Evolutionary conservation across 2,888 invertebrate genomes (phyloP).

Genomic region (Nephrocerus scutellatus): DNA sequence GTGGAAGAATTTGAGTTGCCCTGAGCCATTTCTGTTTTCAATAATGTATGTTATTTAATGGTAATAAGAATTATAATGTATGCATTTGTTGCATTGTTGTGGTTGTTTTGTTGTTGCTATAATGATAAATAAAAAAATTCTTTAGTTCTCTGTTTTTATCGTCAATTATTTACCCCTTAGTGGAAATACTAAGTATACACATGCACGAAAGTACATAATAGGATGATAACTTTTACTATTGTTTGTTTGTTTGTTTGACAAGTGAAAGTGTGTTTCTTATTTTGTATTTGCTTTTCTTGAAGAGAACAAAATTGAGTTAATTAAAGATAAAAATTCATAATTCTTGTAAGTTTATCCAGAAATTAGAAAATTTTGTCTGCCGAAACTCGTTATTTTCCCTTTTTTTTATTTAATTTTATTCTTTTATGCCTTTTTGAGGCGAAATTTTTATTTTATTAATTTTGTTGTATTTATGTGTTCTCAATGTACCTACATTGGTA

Average conservation of each 20-base stretch:
- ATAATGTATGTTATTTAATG: no score
- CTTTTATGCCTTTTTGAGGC: constrained; percentile 6
- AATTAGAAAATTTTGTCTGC: constrained; percentile 23
- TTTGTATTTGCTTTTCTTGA: background rate
- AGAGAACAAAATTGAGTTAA: constrained; percentile 9
- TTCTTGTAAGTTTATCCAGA: constrained; percentile 15
- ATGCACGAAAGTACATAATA: no score
- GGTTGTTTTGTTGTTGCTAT: constrained; percentile 6
- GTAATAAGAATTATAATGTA: no score
- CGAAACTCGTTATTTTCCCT: constrained; percentile 20
- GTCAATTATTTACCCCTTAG: no score
- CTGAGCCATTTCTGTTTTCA: constrained; percentile 49
- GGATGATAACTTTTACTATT: no score
- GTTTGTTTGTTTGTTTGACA: constrained; percentile 18
- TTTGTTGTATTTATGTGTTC: no score
- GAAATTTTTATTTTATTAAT: constrained; percentile 9
- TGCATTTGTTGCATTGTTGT: no score
- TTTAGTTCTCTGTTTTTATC: no score
- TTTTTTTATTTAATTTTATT: constrained; percentile 1
- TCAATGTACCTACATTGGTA: no score
- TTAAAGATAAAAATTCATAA: constrained; percentile 8
- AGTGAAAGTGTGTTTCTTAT: constrained; percentile 6
- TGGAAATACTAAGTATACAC: no score
- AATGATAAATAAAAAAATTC: no score
- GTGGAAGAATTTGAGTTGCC: constrained; percentile 50